Percentiles rank a stretch among this genome's conserved stretches.
Conservation (phyloP, 2,888 invertebrate species). For the Cerastoderma edule region DNA sequence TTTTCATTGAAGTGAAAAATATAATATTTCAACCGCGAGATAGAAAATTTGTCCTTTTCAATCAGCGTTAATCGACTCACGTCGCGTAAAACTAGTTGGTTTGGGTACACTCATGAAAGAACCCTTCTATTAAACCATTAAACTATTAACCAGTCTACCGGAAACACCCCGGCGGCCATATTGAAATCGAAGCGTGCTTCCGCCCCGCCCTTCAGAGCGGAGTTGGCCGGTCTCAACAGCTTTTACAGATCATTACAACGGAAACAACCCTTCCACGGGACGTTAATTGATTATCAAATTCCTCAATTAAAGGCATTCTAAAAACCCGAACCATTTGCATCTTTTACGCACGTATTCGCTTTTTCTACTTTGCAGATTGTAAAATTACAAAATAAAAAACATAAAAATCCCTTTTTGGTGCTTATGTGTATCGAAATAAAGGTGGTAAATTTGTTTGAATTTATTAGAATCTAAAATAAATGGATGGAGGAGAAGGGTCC, state of each 20-base stretch:
- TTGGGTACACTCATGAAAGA: conserved; percentile 22
- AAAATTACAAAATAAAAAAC: too few relatives aligned
- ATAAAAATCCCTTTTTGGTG: too few relatives aligned
- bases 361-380: too few relatives aligned
- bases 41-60: conserved; percentile 18
- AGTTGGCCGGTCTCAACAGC: not conserved
- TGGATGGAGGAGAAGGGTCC: too few relatives aligned
- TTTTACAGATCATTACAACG: conserved; percentile 3
- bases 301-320: too few relatives aligned
- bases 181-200: conserved; percentile 27
- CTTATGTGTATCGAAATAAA: too few relatives aligned
- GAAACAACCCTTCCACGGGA: conserved; percentile 3
- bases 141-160: conserved; percentile 17
- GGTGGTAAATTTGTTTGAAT: too few relatives aligned
- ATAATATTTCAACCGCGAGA: conserved; percentile 24
- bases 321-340: too few relatives aligned
- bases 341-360: too few relatives aligned
- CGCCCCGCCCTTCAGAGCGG: conserved; percentile 16
- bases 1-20: conserved; percentile 22
- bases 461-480: too few relatives aligned
- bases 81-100: conserved; percentile 23
- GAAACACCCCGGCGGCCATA: conserved; percentile 19
- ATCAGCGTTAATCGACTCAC: conserved; percentile 21
- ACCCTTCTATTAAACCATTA: conserved; percentile 22
- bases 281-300: too few relatives aligned